phyloP scores from a whole-genome alignment of 2,888 invertebrate genomes.

The Patella depressa region DNA sequence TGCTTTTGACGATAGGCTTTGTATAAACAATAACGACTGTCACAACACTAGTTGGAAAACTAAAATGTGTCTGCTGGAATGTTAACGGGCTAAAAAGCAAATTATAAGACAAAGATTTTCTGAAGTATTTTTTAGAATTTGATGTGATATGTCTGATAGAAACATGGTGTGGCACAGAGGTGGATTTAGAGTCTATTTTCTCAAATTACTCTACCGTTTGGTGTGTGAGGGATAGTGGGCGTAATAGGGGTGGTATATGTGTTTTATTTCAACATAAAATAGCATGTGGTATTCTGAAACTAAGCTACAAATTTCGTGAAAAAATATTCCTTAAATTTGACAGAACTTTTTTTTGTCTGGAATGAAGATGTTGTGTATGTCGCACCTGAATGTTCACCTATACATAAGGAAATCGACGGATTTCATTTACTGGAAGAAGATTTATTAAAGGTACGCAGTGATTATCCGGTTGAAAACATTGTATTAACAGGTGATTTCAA shows the following conservation, averaged over 20 bases:
- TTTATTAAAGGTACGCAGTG: too few relatives aligned
- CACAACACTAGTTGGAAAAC: neutral
- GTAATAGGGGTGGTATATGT: neutral
- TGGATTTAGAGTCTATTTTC: too few relatives aligned
- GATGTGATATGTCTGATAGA: neutral
- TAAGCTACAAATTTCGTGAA: neutral
- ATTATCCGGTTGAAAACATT: too few relatives aligned
- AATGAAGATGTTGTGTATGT: neutral
- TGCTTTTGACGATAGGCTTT: neutral
- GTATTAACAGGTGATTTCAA: too few relatives aligned
- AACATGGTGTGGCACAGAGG: neutral
- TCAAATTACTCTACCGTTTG: too few relatives aligned
- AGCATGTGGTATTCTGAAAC: neutral
- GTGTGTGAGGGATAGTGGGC: too few relatives aligned
- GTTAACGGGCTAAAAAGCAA: constrained; percentile 7
- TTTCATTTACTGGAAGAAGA: too few relatives aligned
- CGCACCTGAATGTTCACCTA: too few relatives aligned
- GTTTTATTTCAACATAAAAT: too few relatives aligned
- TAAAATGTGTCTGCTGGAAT: neutral
- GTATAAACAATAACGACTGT: neutral
- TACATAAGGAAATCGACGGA: too few relatives aligned
- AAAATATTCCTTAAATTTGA: neutral
- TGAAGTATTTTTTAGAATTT: neutral
- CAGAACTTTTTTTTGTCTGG: neutral
- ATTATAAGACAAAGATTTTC: neutral